These are phyloP conservation scores for Sclerodermus sp. DNA, from an alignment of 2,888 invertebrate genomes.

Conservation along the genomic window DNA sequence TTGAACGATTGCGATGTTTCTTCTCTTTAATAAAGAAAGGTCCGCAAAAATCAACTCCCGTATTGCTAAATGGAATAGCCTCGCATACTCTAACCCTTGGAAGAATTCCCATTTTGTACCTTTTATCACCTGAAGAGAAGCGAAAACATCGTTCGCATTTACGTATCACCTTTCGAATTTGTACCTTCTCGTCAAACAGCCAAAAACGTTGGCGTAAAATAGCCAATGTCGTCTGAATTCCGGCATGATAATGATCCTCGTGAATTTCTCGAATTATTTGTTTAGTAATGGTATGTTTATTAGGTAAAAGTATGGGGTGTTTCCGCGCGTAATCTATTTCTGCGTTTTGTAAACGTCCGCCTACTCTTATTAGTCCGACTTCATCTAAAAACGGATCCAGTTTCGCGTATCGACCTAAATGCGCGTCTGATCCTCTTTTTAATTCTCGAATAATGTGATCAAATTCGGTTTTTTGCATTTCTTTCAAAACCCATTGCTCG, in stretches of 20 bases:
- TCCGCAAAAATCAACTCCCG: not conserved
- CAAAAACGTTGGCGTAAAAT: not conserved
- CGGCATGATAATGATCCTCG: not conserved
- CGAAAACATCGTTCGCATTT: not conserved
- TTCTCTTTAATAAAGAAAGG: not conserved
- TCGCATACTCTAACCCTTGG: constrained; percentile 1
- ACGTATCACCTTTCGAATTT: not conserved
- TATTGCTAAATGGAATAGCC: not conserved
- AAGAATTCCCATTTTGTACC: constrained; percentile 5
- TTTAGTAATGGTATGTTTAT: not conserved
- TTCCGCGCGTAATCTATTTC: not conserved
- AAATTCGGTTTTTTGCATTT: not conserved
- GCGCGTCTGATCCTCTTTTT: too few relatives aligned
- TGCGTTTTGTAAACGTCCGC: not conserved
- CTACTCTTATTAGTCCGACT: constrained; percentile 1
- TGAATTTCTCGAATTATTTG: not conserved
- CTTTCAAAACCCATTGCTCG: too few relatives aligned
- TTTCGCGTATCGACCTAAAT: too few relatives aligned
- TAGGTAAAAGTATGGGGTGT: constrained; percentile 3
- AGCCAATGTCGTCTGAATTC: not conserved
- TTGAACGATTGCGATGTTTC: not conserved
- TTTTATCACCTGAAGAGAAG: not conserved
- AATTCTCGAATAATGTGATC: not conserved
- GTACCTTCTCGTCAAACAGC: constrained; percentile 1
- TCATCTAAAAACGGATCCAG: not conserved